These are phyloP conservation scores for Sebastolobus altivelis DNA, from an alignment of 2,797 vertebrate genomes.

Conservation along the genomic window DNA sequence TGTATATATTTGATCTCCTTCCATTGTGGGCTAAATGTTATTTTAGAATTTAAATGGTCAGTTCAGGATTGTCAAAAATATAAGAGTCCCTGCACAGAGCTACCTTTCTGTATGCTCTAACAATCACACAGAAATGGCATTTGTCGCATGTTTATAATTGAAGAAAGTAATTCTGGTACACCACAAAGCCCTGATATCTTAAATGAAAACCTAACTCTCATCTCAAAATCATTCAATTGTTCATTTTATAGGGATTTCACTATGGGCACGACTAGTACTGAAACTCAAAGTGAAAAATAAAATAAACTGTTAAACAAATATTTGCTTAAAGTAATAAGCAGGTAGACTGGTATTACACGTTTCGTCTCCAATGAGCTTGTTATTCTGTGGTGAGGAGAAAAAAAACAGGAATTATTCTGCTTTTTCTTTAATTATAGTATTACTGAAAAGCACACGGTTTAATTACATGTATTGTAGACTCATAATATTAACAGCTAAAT, in stretches of 20 bases:
- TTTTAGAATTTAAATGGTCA: background rate
- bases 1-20: too few relatives aligned
- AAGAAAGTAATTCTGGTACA: background rate
- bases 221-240: background rate
- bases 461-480: background rate
- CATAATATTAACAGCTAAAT: background rate
- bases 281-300: background rate
- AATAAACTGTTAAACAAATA: conserved; percentile 1
- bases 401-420: background rate
- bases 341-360: background rate
- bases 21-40: background rate
- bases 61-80: background rate
- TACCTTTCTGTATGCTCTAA: background rate
- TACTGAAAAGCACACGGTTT: background rate
- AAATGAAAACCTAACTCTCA: background rate
- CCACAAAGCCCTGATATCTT: too few relatives aligned
- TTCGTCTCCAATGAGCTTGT: background rate
- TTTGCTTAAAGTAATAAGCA: background rate
- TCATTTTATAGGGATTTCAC: background rate
- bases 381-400: background rate
- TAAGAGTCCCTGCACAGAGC: background rate
- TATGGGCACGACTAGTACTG: too few relatives aligned
- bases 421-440: background rate
- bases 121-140: background rate
- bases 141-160: background rate